A percentile compares a stretch with the other conserved stretches of the same genome.
Evolutionary conservation across 2,888 invertebrate genomes (phyloP).

Genomic region (Archips xylosteana): DNA sequence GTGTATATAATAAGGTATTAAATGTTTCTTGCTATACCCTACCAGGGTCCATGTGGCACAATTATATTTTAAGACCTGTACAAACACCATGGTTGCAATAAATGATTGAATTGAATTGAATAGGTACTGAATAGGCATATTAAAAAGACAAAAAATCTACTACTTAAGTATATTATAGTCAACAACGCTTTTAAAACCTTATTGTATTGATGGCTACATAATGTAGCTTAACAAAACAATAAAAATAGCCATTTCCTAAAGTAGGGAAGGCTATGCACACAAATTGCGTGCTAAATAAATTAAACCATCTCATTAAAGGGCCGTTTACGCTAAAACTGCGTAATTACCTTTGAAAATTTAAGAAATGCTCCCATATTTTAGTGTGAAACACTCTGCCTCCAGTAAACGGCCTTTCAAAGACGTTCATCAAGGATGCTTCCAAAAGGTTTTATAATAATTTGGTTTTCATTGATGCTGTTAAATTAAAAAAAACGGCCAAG

Average conservation of each 20-base stretch:
- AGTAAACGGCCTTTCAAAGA: conserved; percentile 34
- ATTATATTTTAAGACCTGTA: too few relatives aligned
- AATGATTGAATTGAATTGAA: too few relatives aligned
- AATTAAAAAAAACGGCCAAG: not conserved
- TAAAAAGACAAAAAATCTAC: too few relatives aligned
- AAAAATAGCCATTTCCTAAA: conserved; percentile 32
- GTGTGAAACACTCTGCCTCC: conserved; percentile 26
- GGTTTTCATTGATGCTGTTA: not conserved
- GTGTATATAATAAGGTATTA: too few relatives aligned
- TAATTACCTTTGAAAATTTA: conserved; percentile 65
- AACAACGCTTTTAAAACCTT: conserved; percentile 1
- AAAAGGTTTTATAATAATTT: conserved; percentile 31
- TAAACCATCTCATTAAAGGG: conserved; percentile 61
- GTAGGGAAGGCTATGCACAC: conserved; percentile 50
- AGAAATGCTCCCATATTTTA: conserved; percentile 51
- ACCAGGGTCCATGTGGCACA: too few relatives aligned
- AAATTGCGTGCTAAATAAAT: conserved; percentile 64
- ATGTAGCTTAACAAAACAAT: conserved; percentile 24
- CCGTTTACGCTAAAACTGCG: conserved; percentile 52
- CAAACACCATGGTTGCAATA: too few relatives aligned
- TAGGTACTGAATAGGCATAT: too few relatives aligned
- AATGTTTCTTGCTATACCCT: too few relatives aligned
- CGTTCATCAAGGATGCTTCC: conserved; percentile 31
- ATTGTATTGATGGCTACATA: conserved; percentile 21
- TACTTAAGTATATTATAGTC: too few relatives aligned